Evolutionary conservation across 2,888 invertebrate species (phyloP).

Genomic region (Acrobasis suavella): DNA sequence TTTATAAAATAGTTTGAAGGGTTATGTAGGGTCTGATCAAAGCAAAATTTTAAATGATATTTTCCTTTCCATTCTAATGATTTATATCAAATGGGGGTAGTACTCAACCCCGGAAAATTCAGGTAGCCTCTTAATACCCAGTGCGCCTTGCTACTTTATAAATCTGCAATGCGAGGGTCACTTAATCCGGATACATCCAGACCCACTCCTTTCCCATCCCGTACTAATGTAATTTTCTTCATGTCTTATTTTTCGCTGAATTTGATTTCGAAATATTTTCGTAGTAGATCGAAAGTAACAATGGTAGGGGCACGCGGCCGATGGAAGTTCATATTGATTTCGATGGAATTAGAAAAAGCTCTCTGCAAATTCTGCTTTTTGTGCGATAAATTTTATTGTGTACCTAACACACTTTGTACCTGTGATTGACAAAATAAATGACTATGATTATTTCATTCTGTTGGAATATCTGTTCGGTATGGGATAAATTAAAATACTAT

Average conservation of each 20-base stretch:
- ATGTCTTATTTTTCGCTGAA: background rate
- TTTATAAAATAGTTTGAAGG: too few species aligned
- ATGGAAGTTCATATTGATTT: background rate
- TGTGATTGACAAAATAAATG: too few species aligned
- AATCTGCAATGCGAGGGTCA: constrained; percentile 1
- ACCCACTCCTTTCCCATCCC: background rate
- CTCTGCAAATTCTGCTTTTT: background rate
- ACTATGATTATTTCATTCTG: too few species aligned
- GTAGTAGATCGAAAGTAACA: background rate
- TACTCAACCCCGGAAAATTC: too few species aligned
- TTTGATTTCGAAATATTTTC: background rate
- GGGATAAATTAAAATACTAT: too few species aligned
- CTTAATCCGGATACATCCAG: background rate
- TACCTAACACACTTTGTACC: too few species aligned
- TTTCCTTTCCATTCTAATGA: too few species aligned
- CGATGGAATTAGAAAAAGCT: background rate
- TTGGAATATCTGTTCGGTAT: too few species aligned
- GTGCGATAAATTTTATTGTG: background rate
- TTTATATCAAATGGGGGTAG: too few species aligned
- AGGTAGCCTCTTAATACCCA: background rate
- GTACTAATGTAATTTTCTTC: background rate
- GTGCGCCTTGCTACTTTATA: background rate
- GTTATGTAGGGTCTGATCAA: too few species aligned
- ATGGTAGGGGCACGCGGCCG: background rate
- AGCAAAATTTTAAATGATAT: too few species aligned